Evolutionary conservation across 2,888 invertebrate species (phyloP), one percentile per base, ranked within the genome.

Genomic region (Caenorhabditis sp.): DNA sequence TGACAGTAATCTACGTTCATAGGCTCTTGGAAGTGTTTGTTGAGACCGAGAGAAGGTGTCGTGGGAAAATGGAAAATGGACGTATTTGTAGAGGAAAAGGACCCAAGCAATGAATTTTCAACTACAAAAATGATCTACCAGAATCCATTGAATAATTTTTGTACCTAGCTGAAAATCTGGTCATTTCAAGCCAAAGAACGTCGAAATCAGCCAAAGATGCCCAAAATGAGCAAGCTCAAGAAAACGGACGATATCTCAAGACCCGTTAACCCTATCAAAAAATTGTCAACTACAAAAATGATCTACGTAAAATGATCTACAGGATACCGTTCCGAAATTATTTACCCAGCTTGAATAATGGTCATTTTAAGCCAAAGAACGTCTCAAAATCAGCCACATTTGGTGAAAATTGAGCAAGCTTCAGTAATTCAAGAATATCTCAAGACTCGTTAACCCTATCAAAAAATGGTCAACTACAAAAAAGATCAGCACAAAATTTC

Each of bases 361-460:
- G 31, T 31, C 31, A 31, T 31, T 31, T 31, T 31, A 7, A 31
- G 31, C 31, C 31, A 6, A 31, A 31, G 7, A 31, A 4, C 5
- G 31, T 31, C 31, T 6, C 31, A 44, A 5, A 44, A 44, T 12
- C 38, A 12, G n/a, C 44, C 44, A 16, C 5, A 44, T 3, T 12
- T 44, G 3, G 5, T 14, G 12, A 44, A 44, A n/a, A 3, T 44
- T 44, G 44, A 4, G 4, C 31, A 4, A 44, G 7, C 44, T 12
- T 44, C 2, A 44, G 44, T 7, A 44, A 44, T 41, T 1, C 2
- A 1, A 16, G n/a, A n/a, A n/a, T n/a, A n/a, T 31, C 31, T 12
- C 19, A 70, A 24, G 31, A 81, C 6, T 14, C 22, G 2, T 19
- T 22, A 68, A 83, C 3, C 10, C 64, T n/a, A n/a, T 47, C 47